Conservation (phyloP, 2,113 vertebrate genomes). For the Loxodonta africana region DNA sequence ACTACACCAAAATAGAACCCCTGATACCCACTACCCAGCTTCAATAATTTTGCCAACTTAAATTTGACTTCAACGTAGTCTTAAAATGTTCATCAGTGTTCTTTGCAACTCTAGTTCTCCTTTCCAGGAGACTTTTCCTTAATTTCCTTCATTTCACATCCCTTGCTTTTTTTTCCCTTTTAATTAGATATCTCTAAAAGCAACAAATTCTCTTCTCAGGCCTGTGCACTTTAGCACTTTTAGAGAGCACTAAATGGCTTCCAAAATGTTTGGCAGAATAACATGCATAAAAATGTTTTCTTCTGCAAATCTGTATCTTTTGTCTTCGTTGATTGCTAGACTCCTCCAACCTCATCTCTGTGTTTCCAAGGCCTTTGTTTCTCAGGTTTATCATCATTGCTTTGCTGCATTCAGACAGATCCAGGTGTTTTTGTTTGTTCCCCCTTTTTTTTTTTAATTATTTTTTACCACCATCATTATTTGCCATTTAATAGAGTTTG, state of each 20-base stretch:
- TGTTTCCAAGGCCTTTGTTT: not conserved
- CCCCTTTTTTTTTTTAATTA: not conserved
- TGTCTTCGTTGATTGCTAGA: not conserved
- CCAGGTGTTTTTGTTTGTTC: not conserved
- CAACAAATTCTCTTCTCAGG: not conserved
- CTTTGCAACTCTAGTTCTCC: not conserved
- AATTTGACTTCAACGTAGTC: not conserved
- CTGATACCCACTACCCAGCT: too few relatives aligned
- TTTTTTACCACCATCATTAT: not conserved
- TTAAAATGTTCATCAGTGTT: not conserved
- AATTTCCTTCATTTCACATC: not conserved
- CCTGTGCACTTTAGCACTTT: not conserved
- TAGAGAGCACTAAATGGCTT: not conserved
- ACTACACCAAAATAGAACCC: not conserved
- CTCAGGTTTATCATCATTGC: not conserved
- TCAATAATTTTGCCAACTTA: not conserved
- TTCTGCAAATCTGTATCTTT: not conserved
- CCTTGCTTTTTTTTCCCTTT: not conserved
- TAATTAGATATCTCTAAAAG: not conserved
- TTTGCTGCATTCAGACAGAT: not conserved
- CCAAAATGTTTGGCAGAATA: not conserved
- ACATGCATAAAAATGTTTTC: not conserved
- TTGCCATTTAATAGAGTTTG: not conserved
- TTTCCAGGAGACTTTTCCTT: not conserved
- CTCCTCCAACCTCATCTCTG: not conserved